These are phyloP conservation scores for Sciurus carolinensis DNA, from an alignment of 2,797 vertebrate genomes.

Conservation along the genomic window DNA sequence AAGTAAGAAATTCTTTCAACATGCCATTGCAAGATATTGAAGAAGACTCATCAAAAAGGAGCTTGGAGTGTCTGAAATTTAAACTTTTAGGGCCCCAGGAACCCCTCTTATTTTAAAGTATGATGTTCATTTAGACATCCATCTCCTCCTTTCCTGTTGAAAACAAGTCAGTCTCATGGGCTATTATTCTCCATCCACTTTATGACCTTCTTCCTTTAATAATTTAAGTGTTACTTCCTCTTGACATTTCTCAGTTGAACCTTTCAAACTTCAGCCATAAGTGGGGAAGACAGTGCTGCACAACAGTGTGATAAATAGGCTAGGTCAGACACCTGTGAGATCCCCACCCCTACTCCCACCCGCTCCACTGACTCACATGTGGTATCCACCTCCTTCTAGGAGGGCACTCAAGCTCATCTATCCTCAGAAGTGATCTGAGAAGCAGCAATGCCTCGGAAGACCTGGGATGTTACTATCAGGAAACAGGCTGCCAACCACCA, in stretches of 20 bases:
- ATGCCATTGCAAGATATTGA: conserved; percentile 73
- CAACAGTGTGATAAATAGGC: neutral
- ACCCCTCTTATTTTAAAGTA: neutral
- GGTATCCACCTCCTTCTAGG: neutral
- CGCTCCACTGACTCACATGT: neutral
- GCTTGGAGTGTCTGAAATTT: conserved; percentile 40
- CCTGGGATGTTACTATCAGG: neutral
- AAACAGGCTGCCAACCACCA: neutral
- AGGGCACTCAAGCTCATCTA: neutral
- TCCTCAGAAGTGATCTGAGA: neutral
- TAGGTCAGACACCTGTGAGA: neutral
- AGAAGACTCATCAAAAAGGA: conserved; percentile 65
- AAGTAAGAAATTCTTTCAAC: conserved; percentile 77
- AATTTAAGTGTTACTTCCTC: conserved; percentile 61
- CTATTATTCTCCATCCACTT: neutral
- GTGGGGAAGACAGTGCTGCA: neutral
- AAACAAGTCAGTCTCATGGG: neutral
- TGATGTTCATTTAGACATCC: neutral
- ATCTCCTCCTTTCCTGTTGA: conserved; percentile 4
- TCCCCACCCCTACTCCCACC: neutral
- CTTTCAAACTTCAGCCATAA: neutral
- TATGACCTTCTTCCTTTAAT: conserved; percentile 63
- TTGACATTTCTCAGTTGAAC: neutral
- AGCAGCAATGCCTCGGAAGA: neutral
- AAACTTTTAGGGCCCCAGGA: conserved; percentile 50